A percentile compares a stretch with the other conserved stretches of the same genome.
These are phyloP conservation scores for Saccostrea echinata DNA, from an alignment of 1,140 invertebrate genomes.

Conservation along the genomic window DNA sequence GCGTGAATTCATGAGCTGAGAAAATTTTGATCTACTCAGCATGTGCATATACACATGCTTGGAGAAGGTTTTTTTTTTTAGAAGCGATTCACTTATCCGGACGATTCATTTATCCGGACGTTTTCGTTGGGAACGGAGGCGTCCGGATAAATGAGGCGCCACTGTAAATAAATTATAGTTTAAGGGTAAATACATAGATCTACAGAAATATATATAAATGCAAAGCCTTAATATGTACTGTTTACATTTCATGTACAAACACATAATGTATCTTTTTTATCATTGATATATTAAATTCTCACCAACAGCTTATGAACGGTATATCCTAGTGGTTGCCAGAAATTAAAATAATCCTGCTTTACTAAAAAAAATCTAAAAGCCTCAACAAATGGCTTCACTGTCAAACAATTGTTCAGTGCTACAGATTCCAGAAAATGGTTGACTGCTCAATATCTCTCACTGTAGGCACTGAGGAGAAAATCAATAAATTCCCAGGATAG, in stretches of 20 bases:
- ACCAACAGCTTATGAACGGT: background rate
- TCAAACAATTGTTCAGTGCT: background rate
- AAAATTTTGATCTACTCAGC: too few relatives aligned
- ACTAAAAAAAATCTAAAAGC: background rate
- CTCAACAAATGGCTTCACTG: conserved; percentile 16
- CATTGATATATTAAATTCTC: background rate
- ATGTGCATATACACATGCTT: too few relatives aligned
- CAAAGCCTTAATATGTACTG: background rate
- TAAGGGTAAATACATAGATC: too few relatives aligned
- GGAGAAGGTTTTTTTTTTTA: too few relatives aligned
- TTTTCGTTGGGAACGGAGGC: too few relatives aligned
- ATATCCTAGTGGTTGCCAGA: background rate
- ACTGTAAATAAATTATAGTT: too few relatives aligned
- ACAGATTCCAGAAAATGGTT: conserved; percentile 37
- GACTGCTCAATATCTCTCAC: conserved; percentile 24
- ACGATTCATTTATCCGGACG: too few relatives aligned
- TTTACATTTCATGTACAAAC: background rate
- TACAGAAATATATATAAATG: too few relatives aligned
- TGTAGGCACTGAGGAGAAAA: conserved; percentile 21
- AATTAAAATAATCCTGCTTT: background rate
- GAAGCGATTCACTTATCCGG: too few relatives aligned
- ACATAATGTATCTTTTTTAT: background rate
- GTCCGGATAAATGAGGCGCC: too few relatives aligned
- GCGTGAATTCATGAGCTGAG: too few relatives aligned
- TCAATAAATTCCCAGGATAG: conserved; percentile 33